Evolutionary conservation across 2,888 invertebrate species (phyloP).

Genomic region (Heliconius cydno): DNA sequence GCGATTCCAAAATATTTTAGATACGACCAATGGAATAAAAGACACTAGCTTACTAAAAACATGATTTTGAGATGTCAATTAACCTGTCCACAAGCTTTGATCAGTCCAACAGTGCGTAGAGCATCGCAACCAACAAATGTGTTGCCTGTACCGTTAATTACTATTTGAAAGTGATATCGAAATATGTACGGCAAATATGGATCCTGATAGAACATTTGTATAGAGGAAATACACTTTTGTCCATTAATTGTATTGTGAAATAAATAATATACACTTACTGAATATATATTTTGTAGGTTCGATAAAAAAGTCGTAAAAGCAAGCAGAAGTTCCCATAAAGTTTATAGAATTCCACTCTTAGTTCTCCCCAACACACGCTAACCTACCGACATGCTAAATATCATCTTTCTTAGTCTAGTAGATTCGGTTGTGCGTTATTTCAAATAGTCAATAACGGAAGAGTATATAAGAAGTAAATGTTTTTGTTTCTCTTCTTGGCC

Average conservation of each 20-base stretch:
- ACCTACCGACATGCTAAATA: too few relatives aligned
- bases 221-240: not conserved
- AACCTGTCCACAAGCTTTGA: not conserved
- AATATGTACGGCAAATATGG: not conserved
- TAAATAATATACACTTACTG: not conserved
- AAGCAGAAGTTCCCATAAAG: too few relatives aligned
- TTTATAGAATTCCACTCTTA: too few relatives aligned
- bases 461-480: too few relatives aligned
- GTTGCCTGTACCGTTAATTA: not conserved
- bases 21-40: not conserved
- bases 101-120: not conserved
- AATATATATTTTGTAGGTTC: not conserved
- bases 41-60: not conserved
- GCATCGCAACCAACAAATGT: not conserved
- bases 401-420: too few relatives aligned
- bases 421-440: too few relatives aligned
- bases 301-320: too few relatives aligned
- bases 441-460: too few relatives aligned
- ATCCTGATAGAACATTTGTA: not conserved
- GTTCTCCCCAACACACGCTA: too few relatives aligned
- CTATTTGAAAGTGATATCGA: not conserved
- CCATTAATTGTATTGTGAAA: not conserved
- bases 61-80: not conserved
- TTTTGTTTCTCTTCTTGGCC: too few relatives aligned
- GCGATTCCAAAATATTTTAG: too few relatives aligned